Evolutionary conservation across 2,888 invertebrate species (phyloP).

Genomic region (Stegophylla sp.): DNA sequence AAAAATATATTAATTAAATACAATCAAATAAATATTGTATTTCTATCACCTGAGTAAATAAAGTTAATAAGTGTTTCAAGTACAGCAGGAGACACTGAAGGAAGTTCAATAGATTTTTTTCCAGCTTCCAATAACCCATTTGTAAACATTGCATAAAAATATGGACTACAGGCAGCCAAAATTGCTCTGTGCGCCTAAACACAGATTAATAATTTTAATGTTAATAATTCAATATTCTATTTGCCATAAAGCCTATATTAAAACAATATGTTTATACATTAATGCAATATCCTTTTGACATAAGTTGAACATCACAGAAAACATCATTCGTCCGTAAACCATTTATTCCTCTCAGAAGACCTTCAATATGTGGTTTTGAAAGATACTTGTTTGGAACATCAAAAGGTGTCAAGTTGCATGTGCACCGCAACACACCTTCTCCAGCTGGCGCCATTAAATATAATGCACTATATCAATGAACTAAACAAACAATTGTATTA

Average conservation of each 20-base stretch:
- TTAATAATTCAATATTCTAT: not conserved
- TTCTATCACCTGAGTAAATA: conserved; percentile 81
- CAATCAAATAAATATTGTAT: not conserved
- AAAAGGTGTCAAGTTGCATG: conserved; percentile 44
- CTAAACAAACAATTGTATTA: conserved; percentile 34
- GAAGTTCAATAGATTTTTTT: conserved; percentile 80
- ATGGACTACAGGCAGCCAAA: conserved; percentile 86
- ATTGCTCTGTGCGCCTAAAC: conserved; percentile 83
- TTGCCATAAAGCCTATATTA: not conserved
- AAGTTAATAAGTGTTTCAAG: conserved; percentile 82
- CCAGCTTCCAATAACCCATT: conserved; percentile 83
- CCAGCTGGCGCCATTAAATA: conserved; percentile 43
- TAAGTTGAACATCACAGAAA: conserved; percentile 52
- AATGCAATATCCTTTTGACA: conserved; percentile 51
- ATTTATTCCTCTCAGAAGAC: conserved; percentile 44
- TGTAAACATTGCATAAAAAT: conserved; percentile 93
- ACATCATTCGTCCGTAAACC: conserved; percentile 49
- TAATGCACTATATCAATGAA: conserved; percentile 17
- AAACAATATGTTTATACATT: conserved; percentile 34
- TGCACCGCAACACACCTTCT: conserved; percentile 45
- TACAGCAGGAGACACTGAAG: conserved; percentile 77
- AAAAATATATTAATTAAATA: not conserved
- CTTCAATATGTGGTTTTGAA: conserved; percentile 46
- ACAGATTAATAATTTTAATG: not conserved
- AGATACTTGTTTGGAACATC: conserved; percentile 50